Evolutionary conservation across 2,113 vertebrate species (phyloP).

Genomic region (Philantomba maxwellii): DNA sequence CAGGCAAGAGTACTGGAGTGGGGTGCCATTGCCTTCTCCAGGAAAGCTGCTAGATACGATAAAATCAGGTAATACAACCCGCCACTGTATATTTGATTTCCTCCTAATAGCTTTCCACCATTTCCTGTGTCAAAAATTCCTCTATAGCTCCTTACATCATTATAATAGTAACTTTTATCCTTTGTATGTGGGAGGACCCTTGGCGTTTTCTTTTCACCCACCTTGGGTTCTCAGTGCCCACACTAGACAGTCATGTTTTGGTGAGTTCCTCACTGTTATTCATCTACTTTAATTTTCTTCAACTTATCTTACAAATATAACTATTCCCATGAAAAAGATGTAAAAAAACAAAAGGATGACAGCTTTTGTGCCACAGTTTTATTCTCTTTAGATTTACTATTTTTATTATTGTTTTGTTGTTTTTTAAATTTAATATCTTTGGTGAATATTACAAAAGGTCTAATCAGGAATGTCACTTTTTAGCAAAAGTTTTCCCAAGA

Average conservation of each 20-base stretch:
- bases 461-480: neutral
- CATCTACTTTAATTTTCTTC: neutral
- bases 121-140: neutral
- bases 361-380: neutral
- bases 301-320: neutral
- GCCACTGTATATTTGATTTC: neutral
- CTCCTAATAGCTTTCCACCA: neutral
- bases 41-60: neutral
- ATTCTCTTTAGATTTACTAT: neutral
- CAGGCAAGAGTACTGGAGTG: too few species aligned
- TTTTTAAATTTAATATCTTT: neutral
- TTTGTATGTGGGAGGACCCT: neutral
- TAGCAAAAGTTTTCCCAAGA: neutral
- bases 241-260: neutral
- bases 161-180: neutral
- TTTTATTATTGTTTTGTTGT: neutral
- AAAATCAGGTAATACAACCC: neutral
- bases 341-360: neutral
- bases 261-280: neutral
- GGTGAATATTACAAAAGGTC: neutral
- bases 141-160: neutral
- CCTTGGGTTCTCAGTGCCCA: neutral
- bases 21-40: too few species aligned
- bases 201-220: neutral
- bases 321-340: neutral